Evolutionary conservation across 2,797 vertebrate genomes (phyloP).

Genomic region (Ambastaia sidthimunki): DNA sequence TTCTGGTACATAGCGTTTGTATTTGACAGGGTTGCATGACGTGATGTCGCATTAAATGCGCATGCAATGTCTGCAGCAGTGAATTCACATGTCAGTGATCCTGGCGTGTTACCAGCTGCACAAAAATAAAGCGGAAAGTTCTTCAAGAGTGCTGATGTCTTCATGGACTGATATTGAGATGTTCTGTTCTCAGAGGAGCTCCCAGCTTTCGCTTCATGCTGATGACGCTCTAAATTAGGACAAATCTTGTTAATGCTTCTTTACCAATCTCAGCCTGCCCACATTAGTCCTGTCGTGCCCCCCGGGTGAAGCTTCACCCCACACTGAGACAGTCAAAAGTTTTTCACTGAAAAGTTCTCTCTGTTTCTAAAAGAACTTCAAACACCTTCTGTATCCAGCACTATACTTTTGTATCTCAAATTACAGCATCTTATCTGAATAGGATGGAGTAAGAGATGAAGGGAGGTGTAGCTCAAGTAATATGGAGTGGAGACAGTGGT

Average conservation of each 20-base stretch:
- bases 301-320: background rate
- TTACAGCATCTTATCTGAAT: too few relatives aligned
- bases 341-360: too few relatives aligned
- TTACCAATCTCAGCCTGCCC: slow-evolving; percentile 37
- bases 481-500: too few relatives aligned
- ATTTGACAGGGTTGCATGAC: background rate
- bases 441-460: too few relatives aligned
- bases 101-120: background rate
- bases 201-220: slow-evolving; percentile 15
- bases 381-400: too few relatives aligned
- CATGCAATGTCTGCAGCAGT: background rate
- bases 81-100: background rate
- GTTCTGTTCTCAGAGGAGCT: background rate
- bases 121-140: background rate
- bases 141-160: background rate
- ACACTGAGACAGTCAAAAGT: background rate
- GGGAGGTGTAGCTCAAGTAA: too few relatives aligned
- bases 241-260: slow-evolving; percentile 33
- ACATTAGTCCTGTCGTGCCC: slow-evolving; percentile 6
- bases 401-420: too few relatives aligned
- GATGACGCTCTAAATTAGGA: slow-evolving; percentile 24
- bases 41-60: background rate
- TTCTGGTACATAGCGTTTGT: too few relatives aligned
- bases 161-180: background rate
- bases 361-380: too few relatives aligned